These are phyloP conservation scores for Condylura cristata DNA, from an alignment of 2,113 vertebrate genomes.

Conservation along the genomic window DNA sequence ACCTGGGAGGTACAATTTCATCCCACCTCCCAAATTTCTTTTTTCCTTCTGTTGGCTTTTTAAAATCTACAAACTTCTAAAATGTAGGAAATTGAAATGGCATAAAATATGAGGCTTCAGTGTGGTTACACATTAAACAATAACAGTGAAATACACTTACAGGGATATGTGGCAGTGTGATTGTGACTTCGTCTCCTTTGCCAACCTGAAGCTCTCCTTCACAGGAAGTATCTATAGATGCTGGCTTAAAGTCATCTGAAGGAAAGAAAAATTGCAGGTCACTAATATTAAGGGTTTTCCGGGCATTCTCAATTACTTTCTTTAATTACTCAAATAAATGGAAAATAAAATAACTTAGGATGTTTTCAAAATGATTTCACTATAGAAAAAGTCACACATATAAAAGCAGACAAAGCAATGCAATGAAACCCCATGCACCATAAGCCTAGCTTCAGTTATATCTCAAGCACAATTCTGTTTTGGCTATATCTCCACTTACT, in stretches of 20 bases:
- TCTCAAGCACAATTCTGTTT: not conserved
- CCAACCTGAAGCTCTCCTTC: constrained; percentile 98
- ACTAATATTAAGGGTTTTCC: not conserved
- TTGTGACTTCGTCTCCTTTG: constrained; percentile 99
- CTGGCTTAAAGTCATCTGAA: constrained; percentile 98
- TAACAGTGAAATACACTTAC: constrained; percentile 85
- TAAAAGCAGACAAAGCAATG: not conserved
- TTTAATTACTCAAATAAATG: not conserved
- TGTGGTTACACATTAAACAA: not conserved
- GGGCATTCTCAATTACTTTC: not conserved
- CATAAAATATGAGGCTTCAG: not conserved
- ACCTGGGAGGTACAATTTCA: not conserved
- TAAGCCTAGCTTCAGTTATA: not conserved
- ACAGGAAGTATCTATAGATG: constrained; percentile 97
- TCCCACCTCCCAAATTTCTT: not conserved
- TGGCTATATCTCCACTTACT: not conserved
- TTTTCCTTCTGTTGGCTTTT: not conserved
- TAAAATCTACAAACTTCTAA: constrained; percentile 27
- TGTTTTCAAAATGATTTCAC: not conserved
- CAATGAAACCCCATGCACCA: not conserved
- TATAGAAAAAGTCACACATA: not conserved
- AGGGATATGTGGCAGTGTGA: constrained; percentile 97
- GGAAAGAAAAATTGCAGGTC: constrained; percentile 52
- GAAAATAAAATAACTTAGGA: not conserved
- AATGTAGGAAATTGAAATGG: not conserved